phyloP scores from a whole-genome alignment of 1,140 invertebrate species.

The Drosophila hydei region DNA sequence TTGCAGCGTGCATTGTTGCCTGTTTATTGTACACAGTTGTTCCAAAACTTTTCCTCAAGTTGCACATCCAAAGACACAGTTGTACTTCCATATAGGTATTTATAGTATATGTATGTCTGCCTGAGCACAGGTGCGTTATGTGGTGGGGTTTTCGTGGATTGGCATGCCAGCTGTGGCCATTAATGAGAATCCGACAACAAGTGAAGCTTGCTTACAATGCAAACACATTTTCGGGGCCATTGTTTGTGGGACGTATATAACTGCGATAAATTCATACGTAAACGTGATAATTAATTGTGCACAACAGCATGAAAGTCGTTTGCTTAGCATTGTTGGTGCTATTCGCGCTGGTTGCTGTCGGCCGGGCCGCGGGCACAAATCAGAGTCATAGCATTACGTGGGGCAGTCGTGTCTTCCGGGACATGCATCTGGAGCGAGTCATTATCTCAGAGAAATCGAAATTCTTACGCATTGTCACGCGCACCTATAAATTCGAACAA shows the following conservation, averaged over 20 bases:
- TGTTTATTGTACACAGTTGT: not conserved
- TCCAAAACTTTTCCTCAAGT: not conserved
- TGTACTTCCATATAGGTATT: not conserved
- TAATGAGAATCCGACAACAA: conserved; percentile 15
- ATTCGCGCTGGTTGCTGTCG: conserved; percentile 26
- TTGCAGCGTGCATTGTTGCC: conserved; percentile 7
- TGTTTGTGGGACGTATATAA: conserved; percentile 31
- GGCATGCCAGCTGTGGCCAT: conserved; percentile 1
- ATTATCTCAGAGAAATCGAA: conserved; percentile 82
- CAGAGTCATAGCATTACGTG: conserved; percentile 68
- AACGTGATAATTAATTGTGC: not conserved
- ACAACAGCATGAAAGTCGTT: conserved; percentile 45
- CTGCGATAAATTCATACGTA: not conserved
- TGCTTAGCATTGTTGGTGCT: conserved; percentile 14
- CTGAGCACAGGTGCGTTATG: conserved; percentile 16
- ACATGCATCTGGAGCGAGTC: conserved; percentile 70
- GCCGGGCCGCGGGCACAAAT: conserved; percentile 30
- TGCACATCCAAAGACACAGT: conserved; percentile 16
- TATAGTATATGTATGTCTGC: not conserved
- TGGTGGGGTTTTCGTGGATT: too few relatives aligned
- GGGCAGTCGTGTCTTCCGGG: conserved; percentile 64
- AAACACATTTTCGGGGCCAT: not conserved
- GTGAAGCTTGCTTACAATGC: conserved; percentile 7
- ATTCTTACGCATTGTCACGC: conserved; percentile 77
- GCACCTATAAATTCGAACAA: conserved; percentile 54